These are phyloP conservation scores for Dichetophora obliterata DNA, from an alignment of 2,888 invertebrate genomes.

Conservation along the genomic window DNA sequence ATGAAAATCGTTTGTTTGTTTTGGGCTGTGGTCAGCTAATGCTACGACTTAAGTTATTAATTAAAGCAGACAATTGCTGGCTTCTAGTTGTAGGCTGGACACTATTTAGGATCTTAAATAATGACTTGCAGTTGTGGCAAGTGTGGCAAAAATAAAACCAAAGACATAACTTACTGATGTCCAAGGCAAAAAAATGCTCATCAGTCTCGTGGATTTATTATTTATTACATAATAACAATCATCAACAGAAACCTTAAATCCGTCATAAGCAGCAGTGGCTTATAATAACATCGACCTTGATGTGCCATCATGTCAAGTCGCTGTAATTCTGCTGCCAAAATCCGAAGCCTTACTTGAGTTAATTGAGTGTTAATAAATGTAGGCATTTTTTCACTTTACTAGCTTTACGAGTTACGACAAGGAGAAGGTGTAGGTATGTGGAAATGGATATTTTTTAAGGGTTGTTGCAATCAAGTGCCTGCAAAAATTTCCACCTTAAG, in stretches of 20 bases:
- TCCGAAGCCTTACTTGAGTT: conserved; percentile 17
- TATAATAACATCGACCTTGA: background rate
- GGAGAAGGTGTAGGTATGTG: too few species aligned
- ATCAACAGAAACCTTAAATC: conserved; percentile 2
- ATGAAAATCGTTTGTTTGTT: conserved; percentile 58
- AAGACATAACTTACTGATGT: background rate
- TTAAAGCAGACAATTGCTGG: background rate
- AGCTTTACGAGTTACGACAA: too few species aligned
- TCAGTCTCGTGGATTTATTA: too few species aligned
- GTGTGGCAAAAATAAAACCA: background rate
- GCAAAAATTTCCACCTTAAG: background rate
- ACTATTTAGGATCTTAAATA: background rate
- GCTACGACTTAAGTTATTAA: conserved; percentile 19
- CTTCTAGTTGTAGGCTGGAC: background rate
- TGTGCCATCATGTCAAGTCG: background rate
- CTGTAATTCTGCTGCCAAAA: background rate
- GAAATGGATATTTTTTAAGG: background rate
- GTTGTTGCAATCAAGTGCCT: background rate
- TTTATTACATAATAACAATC: too few species aligned
- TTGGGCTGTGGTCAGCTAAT: conserved; percentile 38
- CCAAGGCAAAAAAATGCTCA: background rate
- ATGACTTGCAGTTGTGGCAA: conserved; percentile 9
- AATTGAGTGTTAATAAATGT: conserved; percentile 21
- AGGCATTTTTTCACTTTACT: background rate
- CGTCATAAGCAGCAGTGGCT: conserved; percentile 10